phyloP scores from a whole-genome alignment of 1,140 invertebrate genomes.

The Sminthurides bifidus region DNA sequence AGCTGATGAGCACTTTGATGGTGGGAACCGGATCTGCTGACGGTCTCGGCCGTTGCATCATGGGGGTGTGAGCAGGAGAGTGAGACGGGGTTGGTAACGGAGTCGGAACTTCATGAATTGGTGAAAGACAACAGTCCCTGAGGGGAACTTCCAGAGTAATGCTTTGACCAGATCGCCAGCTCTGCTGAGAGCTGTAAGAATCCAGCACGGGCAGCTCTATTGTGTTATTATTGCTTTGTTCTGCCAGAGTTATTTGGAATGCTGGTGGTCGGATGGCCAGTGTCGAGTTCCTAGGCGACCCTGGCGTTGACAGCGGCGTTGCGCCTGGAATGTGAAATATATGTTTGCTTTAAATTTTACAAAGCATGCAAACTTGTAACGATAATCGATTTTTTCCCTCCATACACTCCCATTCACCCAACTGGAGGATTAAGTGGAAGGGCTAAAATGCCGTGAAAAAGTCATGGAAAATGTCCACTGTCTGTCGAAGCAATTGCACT shows the following conservation, averaged over 20 bases:
- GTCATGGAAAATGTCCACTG: no score
- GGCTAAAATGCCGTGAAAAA: no score
- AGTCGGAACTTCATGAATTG: slow-evolving; percentile 57
- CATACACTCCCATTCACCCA: no score
- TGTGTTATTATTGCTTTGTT: slow-evolving; percentile 20
- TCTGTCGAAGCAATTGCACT: no score
- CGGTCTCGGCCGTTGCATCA: slow-evolving; percentile 41
- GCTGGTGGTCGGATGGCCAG: slow-evolving; percentile 26
- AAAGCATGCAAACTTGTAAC: no score
- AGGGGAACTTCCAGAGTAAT: slow-evolving; percentile 59
- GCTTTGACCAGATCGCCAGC: slow-evolving; percentile 15
- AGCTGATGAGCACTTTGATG: slow-evolving; percentile 27
- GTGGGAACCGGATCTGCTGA: slow-evolving; percentile 6
- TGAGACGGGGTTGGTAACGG: slow-evolving; percentile 43
- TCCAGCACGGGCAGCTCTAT: slow-evolving; percentile 30
- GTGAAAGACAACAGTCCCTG: slow-evolving; percentile 49
- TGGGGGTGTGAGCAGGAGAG: slow-evolving; percentile 53
- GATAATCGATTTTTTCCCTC: no score
- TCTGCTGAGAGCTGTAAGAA: slow-evolving; percentile 22
- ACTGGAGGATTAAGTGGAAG: no score
- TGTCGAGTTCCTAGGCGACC: slow-evolving; percentile 27
- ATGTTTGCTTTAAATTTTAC: not conserved
- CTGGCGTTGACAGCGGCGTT: slow-evolving; percentile 30
- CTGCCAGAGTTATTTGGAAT: slow-evolving; percentile 24
- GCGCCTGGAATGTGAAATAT: slow-evolving; percentile 15